These are phyloP conservation scores for Drosophila willistoni DNA, from an alignment of 1,140 invertebrate genomes.

Conservation along the genomic window DNA sequence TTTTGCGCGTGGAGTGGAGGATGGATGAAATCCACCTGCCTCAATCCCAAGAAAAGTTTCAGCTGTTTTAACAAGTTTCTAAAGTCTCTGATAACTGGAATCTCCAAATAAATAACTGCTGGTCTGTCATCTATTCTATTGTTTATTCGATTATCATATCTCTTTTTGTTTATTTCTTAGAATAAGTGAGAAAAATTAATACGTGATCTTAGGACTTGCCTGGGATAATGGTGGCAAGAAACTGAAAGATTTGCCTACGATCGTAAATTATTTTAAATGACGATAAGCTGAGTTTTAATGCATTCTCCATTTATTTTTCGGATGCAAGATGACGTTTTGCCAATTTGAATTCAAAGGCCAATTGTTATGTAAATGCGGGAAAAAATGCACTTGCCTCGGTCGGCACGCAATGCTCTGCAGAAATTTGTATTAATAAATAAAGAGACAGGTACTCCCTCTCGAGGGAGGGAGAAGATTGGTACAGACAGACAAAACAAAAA, in stretches of 20 bases:
- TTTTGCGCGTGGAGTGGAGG: too few relatives aligned
- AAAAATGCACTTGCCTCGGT: slow-evolving; percentile 51
- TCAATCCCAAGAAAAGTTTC: too few relatives aligned
- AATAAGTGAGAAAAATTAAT: slow-evolving; percentile 64
- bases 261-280: slow-evolving; percentile 70
- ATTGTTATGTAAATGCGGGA: slow-evolving; percentile 69
- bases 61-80: too few relatives aligned
- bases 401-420: slow-evolving; percentile 54
- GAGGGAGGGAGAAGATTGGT: neutral
- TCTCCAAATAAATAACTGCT: too few relatives aligned
- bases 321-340: slow-evolving; percentile 18
- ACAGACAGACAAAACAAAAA: neutral
- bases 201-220: slow-evolving; percentile 50
- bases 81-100: too few relatives aligned
- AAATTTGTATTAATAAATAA: slow-evolving; percentile 65
- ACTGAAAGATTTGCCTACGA: slow-evolving; percentile 56
- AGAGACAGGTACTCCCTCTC: neutral
- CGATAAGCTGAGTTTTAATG: slow-evolving; percentile 61
- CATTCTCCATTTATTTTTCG: slow-evolving; percentile 6
- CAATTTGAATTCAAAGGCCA: slow-evolving; percentile 74
- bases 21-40: too few relatives aligned
- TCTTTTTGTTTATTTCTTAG: slow-evolving; percentile 18
- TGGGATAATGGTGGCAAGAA: slow-evolving; percentile 55
- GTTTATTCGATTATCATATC: too few relatives aligned
- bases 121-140: neutral